Conservation (phyloP, 2,888 invertebrate genomes). For the Herminia tarsipennalis region DNA sequence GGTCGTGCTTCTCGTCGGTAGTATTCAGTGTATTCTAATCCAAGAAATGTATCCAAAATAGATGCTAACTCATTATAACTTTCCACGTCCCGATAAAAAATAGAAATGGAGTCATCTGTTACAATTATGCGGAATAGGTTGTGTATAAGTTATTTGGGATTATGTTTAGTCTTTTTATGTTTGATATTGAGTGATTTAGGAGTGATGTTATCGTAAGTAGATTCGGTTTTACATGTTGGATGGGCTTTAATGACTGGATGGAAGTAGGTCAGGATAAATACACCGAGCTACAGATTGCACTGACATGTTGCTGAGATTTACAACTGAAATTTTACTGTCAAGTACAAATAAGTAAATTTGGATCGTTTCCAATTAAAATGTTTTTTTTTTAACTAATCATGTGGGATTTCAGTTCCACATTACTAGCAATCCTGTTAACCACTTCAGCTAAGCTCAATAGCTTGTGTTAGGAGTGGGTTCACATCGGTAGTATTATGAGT, state of each 20-base stretch:
- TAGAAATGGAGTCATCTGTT: slow-evolving; percentile 76
- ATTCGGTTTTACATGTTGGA: slow-evolving; percentile 26
- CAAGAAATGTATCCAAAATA: slow-evolving; percentile 78
- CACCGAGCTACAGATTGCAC: slow-evolving; percentile 12
- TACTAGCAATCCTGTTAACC: no score
- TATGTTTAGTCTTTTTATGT: slow-evolving; percentile 50
- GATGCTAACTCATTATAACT: slow-evolving; percentile 78
- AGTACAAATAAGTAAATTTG: no score
- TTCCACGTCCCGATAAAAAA: slow-evolving; percentile 77
- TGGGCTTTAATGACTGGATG: slow-evolving; percentile 38
- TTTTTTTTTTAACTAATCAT: no score
- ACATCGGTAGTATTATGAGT: no score
- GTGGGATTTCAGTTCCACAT: no score
- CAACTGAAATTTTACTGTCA: no score
- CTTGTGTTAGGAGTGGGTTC: no score
- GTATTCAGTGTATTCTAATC: slow-evolving; percentile 71
- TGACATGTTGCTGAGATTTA: no score
- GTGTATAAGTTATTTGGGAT: slow-evolving; percentile 42
- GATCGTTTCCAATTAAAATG: no score
- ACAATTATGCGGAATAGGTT: slow-evolving; percentile 59
- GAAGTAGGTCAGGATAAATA: slow-evolving; percentile 29
- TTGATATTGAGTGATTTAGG: slow-evolving; percentile 54
- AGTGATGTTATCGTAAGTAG: slow-evolving; percentile 33
- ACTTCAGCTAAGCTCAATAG: no score
- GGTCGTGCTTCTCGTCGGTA: slow-evolving; percentile 63